These are phyloP conservation scores for Rhea americana DNA, from an alignment of 2,113 vertebrate genomes.

Conservation along the genomic window DNA sequence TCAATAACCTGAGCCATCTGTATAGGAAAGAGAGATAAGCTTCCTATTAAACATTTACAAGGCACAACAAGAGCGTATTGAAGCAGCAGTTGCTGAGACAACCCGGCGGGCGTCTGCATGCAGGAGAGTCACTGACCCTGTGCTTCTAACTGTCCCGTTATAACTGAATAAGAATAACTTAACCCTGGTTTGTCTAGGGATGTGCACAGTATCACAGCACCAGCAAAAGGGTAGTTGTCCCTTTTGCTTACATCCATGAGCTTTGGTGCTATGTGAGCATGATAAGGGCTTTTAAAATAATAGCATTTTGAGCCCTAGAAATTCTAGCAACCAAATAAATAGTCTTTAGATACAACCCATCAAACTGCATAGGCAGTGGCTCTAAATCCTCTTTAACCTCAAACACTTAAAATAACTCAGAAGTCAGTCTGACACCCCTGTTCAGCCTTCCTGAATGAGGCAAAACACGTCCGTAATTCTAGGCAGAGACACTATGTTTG, in stretches of 20 bases:
- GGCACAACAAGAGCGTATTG: background rate
- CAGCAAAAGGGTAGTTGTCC: background rate
- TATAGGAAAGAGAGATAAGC: constrained; percentile 41
- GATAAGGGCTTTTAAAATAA: background rate
- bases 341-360: constrained; percentile 1
- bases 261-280: fast-evolving
- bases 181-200: background rate
- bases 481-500: background rate
- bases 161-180: fast-evolving
- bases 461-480: background rate
- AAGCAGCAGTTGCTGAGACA: constrained; percentile 30
- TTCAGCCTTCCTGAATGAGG: background rate
- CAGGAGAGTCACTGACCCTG: background rate
- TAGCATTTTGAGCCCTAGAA: background rate
- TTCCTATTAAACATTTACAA: constrained; percentile 64
- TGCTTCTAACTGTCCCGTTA: fast-evolving
- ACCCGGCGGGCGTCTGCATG: background rate
- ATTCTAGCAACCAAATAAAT: background rate
- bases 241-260: fast-evolving
- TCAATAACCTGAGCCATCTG: constrained; percentile 52
- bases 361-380: background rate
- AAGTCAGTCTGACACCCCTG: background rate
- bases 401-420: background rate
- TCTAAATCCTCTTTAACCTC: constrained; percentile 2
- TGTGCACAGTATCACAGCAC: fast-evolving